Base-by-base conservation (phyloP, 1,140 invertebrate species). In the Zaprionus gabonicus region DNA sequence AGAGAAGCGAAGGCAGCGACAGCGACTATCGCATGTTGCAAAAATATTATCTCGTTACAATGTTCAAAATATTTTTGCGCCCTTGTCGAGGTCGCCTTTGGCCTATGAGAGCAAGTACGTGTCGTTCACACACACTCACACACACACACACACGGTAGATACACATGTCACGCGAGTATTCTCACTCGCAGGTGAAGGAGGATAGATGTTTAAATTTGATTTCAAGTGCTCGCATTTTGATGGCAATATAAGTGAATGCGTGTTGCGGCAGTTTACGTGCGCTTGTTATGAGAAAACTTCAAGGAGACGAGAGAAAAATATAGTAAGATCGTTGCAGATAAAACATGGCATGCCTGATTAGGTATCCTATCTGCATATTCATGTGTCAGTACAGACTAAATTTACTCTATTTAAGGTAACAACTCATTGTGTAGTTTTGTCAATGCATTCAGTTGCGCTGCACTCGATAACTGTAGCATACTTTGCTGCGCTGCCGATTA, bases 11-110 rank as follows among this genome's bases (percentile, higher is more conserved):
- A n/a, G 12, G 17, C 44, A 6, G 58, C 74, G 78, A 81, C 53
- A 6, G 58, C 74, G 78, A 81, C 53, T 69, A 60, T 60, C 36
- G 57, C 80, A 91, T 90, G 85, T 85, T 90, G 71, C 56, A 80
- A 91, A 90, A 91, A 90, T 90, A 91, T 90, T 90, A 90, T 90
- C 85, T 90, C 70, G 85, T 91, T 90, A 90, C 82, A 76, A 68
- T 90, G 79, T 80, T 86, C 53, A 70, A 71, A 76, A 82, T 67
- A 77, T 72, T 56, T 73, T 68, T 77, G 71, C 65, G 71, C 71
- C 70, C 75, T 77, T 78, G 78, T 63, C 66, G 78, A 71, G 76
- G 75, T 84, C 81, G 76, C 79, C 81, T 74, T 90, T 80, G 85
- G 79, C 81, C 85, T 85, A 88, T 88, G 72, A 88, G 68, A 82